phyloP scores from a whole-genome alignment of 2,797 vertebrate species.

The Pseudochirops corinnae region DNA sequence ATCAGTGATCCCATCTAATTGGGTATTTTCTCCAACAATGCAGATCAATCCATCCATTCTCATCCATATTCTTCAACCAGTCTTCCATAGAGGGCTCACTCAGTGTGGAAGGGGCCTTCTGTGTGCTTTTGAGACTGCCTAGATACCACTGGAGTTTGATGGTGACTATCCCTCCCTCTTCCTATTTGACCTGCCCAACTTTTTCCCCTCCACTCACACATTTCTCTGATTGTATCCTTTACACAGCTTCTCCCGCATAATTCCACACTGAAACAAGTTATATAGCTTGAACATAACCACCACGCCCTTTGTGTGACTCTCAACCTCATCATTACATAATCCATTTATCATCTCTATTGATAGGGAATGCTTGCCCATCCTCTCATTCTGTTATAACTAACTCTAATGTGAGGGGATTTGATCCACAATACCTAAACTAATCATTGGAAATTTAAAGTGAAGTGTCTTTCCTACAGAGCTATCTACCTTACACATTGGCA shows the following conservation, averaged over 20 bases:
- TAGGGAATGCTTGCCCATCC: neutral
- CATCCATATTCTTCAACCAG: neutral
- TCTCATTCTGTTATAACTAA: neutral
- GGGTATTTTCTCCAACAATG: neutral
- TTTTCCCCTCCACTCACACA: neutral
- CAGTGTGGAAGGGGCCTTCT: neutral
- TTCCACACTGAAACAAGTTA: neutral
- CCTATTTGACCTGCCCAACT: neutral
- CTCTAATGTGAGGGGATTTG: neutral
- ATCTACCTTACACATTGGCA: neutral
- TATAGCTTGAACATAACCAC: too few relatives aligned
- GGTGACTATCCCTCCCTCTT: neutral
- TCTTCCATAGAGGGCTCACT: neutral
- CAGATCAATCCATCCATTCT: neutral
- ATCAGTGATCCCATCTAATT: neutral
- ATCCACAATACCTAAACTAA: neutral
- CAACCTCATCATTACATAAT: neutral
- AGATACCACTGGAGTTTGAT: neutral
- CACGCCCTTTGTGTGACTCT: neutral
- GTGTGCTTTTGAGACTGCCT: neutral
- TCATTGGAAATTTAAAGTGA: neutral
- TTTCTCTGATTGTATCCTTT: neutral
- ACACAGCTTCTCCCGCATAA: neutral
- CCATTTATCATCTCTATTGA: neutral
- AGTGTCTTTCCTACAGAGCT: neutral